phyloP scores from a whole-genome alignment of 2,888 invertebrate genomes.

The Cantharis nigra region DNA sequence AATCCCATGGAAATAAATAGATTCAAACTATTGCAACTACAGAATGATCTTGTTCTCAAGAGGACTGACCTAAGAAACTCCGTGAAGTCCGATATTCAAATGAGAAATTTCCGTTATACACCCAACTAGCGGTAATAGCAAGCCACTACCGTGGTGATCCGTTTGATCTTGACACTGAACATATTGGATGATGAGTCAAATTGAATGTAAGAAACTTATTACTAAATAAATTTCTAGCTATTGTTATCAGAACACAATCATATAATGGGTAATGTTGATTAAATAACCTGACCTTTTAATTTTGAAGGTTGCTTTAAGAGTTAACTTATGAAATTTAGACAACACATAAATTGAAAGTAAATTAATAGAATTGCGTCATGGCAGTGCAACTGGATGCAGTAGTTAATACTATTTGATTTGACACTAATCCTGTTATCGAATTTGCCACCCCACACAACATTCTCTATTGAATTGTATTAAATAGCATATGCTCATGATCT shows the following conservation, averaged over 20 bases:
- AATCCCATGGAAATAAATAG: not conserved
- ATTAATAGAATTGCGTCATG: constrained; percentile 29
- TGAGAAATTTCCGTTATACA: not conserved
- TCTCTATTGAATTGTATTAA: constrained; percentile 58
- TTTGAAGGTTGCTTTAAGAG: not conserved
- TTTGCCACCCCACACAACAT: constrained; percentile 57
- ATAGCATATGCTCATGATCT: constrained; percentile 56
- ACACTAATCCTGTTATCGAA: constrained; percentile 60
- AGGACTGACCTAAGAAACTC: not conserved
- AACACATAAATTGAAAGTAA: not conserved
- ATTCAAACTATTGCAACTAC: not conserved
- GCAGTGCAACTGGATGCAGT: constrained; percentile 52
- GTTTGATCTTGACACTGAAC: not conserved
- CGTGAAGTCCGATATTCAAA: not conserved
- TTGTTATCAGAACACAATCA: not conserved
- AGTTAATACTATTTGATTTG: constrained; percentile 59
- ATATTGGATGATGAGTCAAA: not conserved
- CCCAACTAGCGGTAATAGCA: not conserved
- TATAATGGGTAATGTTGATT: not conserved
- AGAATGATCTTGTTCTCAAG: not conserved
- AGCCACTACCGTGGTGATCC: not conserved
- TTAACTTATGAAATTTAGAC: not conserved
- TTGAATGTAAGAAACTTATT: not conserved
- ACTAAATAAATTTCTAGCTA: not conserved
- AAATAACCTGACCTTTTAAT: not conserved